Base-by-base conservation (phyloP, 2,797 vertebrate species). In the Carduelis carduelis region DNA sequence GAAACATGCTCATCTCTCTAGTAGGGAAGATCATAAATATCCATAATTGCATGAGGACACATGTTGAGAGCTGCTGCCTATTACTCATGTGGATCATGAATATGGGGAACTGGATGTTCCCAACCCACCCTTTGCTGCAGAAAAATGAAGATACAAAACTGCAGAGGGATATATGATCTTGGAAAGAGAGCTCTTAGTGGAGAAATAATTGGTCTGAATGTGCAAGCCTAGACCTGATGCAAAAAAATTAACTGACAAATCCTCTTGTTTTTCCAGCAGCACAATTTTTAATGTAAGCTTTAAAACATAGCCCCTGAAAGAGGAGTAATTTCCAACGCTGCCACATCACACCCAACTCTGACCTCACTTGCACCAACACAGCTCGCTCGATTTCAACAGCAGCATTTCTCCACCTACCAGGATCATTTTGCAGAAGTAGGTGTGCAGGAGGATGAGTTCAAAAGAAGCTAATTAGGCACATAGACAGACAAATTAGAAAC, bases 401-500 rank as follows among this genome's bases (percentile, higher is more conserved):
- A 79, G 76, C 70, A 27, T 63, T 90, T 92, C 92, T 84, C 86
- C 92, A 77, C 83, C 68, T 91, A 66, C 66, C 50, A 77, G 74
- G 63, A 84, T 82, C 47, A 39, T 59, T 93, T 90, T 9, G 5
- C 77, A 79, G 64, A 92, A 78, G 66, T 79, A 93, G 95, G 74
- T 94, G 91, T 78, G 70, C 57, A 34, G 61, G 55, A 85, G 71
- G 83, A 78, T 65, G 85, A 78, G 47, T 92, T 94, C 90, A 93
- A 79, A 96, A 90, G 83, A 34, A 95, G 60, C 74, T 87, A 97
- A 97, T 96, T 95, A 94, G 65, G 66, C 47, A 86, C 50, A 93
- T 14, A 94, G 85, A 72, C 44, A 81, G 89, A 94, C 95, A 94
- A 96, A 94, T 96, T 94, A 94, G 89, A 91, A 76, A 72, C 76